These are phyloP conservation scores for Pentamera pediparva DNA, from an alignment of 53 echinoderm and acorn worm species.

Conservation along the genomic window DNA sequence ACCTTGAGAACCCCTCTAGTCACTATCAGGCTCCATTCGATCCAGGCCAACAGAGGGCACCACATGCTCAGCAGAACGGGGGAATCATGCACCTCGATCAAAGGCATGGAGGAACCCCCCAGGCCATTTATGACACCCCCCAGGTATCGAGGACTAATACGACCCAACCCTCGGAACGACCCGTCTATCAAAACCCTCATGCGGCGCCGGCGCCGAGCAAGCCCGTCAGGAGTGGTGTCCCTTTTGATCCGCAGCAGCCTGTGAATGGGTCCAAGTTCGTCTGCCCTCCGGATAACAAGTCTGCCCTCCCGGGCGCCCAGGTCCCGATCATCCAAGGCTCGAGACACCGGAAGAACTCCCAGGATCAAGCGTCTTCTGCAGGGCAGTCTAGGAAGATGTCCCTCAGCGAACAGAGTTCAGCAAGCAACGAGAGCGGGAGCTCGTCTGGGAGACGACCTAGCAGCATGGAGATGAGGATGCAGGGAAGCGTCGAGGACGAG, in stretches of 20 bases:
- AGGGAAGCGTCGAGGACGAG: constrained; percentile 50
- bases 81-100: neutral
- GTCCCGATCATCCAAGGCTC: neutral
- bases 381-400: constrained; percentile 27
- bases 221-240: neutral
- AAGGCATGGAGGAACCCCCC: neutral
- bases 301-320: constrained; percentile 24
- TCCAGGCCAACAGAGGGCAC: neutral
- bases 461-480: constrained; percentile 72
- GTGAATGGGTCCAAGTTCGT: constrained; percentile 1
- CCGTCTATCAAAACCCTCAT: neutral
- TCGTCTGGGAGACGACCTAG: constrained; percentile 52
- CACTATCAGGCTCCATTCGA: too few relatives aligned
- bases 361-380: neutral
- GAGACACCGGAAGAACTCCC: constrained; percentile 4
- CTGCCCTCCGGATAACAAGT: constrained; percentile 22
- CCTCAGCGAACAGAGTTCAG: constrained; percentile 55
- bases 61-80: neutral
- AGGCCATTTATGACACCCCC: neutral
- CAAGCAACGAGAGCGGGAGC: constrained; percentile 57
- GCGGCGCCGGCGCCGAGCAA: neutral
- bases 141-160: neutral
- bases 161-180: neutral
- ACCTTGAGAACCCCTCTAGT: neutral
- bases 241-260: neutral